Evolutionary conservation across 2,113 vertebrate genomes (phyloP).

Genomic region (Ceyx cyanopectus): DNA sequence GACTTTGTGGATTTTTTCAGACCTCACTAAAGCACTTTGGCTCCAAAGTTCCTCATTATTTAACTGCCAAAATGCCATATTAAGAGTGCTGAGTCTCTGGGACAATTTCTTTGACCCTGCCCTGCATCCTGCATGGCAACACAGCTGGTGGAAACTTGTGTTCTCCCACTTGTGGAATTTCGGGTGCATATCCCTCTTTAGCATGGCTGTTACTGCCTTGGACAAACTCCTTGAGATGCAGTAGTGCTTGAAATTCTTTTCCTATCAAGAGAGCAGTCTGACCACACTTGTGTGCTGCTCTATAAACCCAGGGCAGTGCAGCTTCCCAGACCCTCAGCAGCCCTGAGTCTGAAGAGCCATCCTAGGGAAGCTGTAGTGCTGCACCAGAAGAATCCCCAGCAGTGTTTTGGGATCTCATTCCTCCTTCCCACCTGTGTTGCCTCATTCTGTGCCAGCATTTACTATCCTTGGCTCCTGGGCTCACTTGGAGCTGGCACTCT

Average conservation of each 20-base stretch:
- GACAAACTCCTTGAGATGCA: not conserved
- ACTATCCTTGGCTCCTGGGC: conserved; percentile 40
- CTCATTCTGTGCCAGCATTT: conserved; percentile 48
- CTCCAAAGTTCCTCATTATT: not conserved
- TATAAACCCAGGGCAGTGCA: not conserved
- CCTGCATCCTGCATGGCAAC: not conserved
- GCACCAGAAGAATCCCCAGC: conserved; percentile 10
- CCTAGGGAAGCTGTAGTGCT: not conserved
- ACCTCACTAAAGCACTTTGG: not conserved
- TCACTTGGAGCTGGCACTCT: conserved; percentile 35
- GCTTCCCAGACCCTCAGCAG: not conserved
- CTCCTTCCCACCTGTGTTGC: conserved; percentile 63
- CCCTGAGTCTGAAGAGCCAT: conserved; percentile 38
- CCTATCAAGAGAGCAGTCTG: not conserved
- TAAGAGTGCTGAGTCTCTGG: not conserved
- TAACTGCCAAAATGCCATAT: not conserved
- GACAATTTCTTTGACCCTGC: not conserved
- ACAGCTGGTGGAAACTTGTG: not conserved
- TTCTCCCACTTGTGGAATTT: not conserved
- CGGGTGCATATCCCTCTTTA: not conserved
- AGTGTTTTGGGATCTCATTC: conserved; percentile 28
- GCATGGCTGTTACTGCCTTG: not conserved
- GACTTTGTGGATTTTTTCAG: not conserved
- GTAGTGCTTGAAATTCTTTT: not conserved
- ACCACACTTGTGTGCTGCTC: not conserved